Conservation (phyloP, 2,113 vertebrate species). For the Erythrolamprus reginae region DNA sequence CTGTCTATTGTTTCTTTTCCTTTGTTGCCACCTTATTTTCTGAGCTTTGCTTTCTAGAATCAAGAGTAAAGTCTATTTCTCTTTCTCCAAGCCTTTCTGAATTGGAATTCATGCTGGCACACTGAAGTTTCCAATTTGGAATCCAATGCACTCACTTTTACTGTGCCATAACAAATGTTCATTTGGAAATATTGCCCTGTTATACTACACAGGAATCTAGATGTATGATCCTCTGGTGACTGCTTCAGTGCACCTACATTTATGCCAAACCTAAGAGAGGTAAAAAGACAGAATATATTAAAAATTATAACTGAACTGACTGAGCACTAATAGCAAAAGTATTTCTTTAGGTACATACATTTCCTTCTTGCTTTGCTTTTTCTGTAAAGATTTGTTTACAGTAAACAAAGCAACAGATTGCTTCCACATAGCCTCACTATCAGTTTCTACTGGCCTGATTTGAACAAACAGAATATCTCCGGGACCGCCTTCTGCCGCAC, state of each 20-base stretch:
- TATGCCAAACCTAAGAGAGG: background rate
- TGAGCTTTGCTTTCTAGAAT: background rate
- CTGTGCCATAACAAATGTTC: background rate
- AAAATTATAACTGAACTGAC: background rate
- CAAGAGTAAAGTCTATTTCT: background rate
- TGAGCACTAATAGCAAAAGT: background rate
- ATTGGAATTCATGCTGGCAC: background rate
- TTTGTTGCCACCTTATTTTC: background rate
- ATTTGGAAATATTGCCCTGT: constrained; percentile 1
- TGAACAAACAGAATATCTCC: no score
- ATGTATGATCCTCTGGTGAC: background rate
- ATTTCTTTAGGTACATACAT: background rate
- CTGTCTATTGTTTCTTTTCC: background rate
- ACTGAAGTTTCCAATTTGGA: constrained; percentile 15
- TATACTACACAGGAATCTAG: background rate
- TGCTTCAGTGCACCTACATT: background rate
- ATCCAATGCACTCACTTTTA: background rate
- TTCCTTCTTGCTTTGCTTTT: background rate
- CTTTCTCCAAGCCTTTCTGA: background rate
- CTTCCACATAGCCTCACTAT: background rate
- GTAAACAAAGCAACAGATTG: background rate
- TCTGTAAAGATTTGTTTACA: background rate
- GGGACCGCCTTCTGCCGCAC: no score
- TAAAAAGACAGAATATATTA: background rate
- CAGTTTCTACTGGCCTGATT: background rate